phyloP scores from a whole-genome alignment of 2,888 invertebrate species.

The Eilema griseolum region DNA sequence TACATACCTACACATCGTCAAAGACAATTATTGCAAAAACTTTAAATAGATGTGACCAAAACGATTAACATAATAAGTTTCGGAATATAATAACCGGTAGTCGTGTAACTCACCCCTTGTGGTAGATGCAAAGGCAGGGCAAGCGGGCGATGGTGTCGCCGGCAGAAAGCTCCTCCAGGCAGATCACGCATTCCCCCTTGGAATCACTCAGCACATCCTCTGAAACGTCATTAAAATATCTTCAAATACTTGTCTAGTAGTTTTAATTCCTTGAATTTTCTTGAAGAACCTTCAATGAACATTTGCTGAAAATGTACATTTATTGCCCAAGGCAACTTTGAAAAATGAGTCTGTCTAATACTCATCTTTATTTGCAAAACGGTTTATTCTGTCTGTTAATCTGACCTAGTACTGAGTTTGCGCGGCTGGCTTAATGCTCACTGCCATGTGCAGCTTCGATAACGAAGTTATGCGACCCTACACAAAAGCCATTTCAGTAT shows the following conservation, averaged over 20 bases:
- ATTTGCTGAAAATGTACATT: background rate
- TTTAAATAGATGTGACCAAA: background rate
- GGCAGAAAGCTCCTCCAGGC: slow-evolving; percentile 97
- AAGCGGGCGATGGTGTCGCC: slow-evolving; percentile 99
- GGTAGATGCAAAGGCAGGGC: slow-evolving; percentile 99
- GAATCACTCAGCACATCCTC: slow-evolving; percentile 98
- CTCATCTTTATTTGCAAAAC: background rate
- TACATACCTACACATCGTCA: background rate
- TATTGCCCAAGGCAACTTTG: background rate
- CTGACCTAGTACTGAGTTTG: background rate
- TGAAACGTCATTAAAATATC: slow-evolving; percentile 83
- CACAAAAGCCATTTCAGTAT: slow-evolving; percentile 9
- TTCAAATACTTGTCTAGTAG: background rate
- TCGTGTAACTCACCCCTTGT: slow-evolving; percentile 92
- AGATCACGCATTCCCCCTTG: slow-evolving; percentile 99
- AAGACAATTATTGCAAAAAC: background rate
- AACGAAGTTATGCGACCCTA: slow-evolving; percentile 12
- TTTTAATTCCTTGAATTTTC: no score
- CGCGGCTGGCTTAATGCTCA: background rate
- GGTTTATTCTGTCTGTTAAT: background rate
- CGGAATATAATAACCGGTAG: background rate
- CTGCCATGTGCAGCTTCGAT: background rate
- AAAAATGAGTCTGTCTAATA: background rate
- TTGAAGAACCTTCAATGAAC: no score
- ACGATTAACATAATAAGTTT: background rate